Base-by-base conservation (phyloP, 2,797 vertebrate species). In the Oreochromis mossambicus region DNA sequence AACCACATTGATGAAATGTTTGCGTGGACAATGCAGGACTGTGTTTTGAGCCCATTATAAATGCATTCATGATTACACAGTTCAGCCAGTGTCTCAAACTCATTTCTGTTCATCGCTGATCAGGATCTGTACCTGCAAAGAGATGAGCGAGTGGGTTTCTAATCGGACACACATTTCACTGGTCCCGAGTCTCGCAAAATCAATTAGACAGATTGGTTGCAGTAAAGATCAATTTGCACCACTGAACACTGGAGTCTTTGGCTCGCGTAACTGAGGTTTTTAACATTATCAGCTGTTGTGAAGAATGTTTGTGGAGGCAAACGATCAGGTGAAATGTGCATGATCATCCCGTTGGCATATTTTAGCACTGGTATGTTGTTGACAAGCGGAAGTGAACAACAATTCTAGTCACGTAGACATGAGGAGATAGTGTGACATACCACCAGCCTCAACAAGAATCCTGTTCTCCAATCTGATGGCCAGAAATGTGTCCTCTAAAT, bases 361-460 rank as follows among this genome's bases (percentile, higher is more conserved):
- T 93, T 88, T 84, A 73, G 85, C 79, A 8, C 81, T 88, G 94
- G 92, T 92, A 94, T 95, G 92, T 93, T 95, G 94, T 95, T 94
- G 93, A 95, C 94, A 70, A 91, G 83, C 54, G 36, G 87, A 95
- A 91, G 87, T 90, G 87, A 95, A 95, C 94, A 95, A 95, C 84
- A 87, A 77, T 83, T 86, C 85, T 19, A 93, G 89, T 94, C 90
- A 94, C 58, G 36, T 79, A 80, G 88, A 88, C 81, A 85, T 88
- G 83, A 78, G 87, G 88, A 92, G 84, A 89, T 87, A 76, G 81
- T 80, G 58, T 94, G 92, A 92, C 85, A 76, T 2, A 26, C 52
- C 15, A 41, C 86, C 66, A 56, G 89, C 26, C 80, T 77, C 32
- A 63, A 79, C 13, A 21, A 58, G 51, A 78, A 77, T 70, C 54